Conservation (phyloP, 35 echinoderm and acorn worm species). For the Lytechinus variegatus region DNA sequence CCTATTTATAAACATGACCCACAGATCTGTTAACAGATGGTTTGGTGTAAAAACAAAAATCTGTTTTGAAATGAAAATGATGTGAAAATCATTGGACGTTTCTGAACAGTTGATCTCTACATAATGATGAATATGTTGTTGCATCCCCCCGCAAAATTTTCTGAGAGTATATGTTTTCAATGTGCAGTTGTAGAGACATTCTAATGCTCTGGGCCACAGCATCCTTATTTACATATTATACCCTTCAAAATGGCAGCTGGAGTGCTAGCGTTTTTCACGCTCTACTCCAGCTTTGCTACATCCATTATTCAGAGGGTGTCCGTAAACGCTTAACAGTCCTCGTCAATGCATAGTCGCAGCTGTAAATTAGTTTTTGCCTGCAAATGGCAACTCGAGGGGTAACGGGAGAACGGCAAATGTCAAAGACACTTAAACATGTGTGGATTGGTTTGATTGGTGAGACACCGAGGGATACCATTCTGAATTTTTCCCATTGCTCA, state of each 20-base stretch:
- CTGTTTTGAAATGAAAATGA: background rate
- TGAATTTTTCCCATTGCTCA: background rate
- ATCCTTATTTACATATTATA: slow-evolving; percentile 14
- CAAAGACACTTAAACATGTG: slow-evolving; percentile 30
- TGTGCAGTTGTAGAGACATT: background rate
- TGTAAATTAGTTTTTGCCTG: slow-evolving; percentile 43
- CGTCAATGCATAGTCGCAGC: slow-evolving; percentile 25
- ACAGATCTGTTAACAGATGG: too few relatives aligned
- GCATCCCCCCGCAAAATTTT: background rate
- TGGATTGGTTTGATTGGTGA: slow-evolving; percentile 5
- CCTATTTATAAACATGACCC: too few relatives aligned
- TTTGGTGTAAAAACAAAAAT: background rate
- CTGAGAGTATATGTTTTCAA: background rate
- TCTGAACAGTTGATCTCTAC: background rate
- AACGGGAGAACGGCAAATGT: slow-evolving; percentile 37
- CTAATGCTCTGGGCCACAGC: background rate
- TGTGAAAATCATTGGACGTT: background rate
- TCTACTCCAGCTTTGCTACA: slow-evolving; percentile 21
- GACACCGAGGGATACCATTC: slow-evolving; percentile 8
- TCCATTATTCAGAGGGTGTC: slow-evolving; percentile 51
- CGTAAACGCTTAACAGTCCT: slow-evolving; percentile 40
- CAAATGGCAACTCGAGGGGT: slow-evolving; percentile 26
- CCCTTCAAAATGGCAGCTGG: slow-evolving; percentile 27
- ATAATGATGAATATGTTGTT: background rate
- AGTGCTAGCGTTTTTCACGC: slow-evolving; percentile 44